These are phyloP conservation scores for Dendrocincla tyrannina DNA, from an alignment of 2,797 vertebrate species.

Conservation along the genomic window DNA sequence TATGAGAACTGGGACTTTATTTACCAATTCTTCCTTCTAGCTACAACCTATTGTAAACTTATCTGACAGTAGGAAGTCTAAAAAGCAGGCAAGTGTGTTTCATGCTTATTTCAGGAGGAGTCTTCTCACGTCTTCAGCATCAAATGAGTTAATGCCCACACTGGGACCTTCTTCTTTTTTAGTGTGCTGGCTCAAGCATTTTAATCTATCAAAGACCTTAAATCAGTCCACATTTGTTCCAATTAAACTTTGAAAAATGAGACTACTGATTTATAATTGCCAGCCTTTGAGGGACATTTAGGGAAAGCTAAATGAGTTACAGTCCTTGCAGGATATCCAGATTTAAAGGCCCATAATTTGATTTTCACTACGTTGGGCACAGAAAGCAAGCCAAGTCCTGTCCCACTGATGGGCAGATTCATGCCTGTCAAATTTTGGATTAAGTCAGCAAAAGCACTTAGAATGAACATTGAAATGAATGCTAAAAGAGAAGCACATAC, in stretches of 20 bases:
- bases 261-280: background rate
- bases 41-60: background rate
- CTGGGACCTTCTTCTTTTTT: background rate
- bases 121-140: background rate
- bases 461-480: background rate
- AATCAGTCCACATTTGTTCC: background rate
- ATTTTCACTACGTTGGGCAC: background rate
- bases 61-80: background rate
- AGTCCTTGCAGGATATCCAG: background rate
- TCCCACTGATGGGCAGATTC: background rate
- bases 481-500: background rate
- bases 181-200: background rate
- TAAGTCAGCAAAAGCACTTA: constrained; percentile 1
- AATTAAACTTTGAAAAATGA: constrained; percentile 11
- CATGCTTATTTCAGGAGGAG: background rate
- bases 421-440: background rate
- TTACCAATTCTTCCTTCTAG: background rate
- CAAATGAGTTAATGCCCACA: background rate
- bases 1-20: background rate
- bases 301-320: background rate
- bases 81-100: background rate
- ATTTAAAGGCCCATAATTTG: background rate
- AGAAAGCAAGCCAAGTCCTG: background rate
- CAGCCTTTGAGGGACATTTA: background rate
- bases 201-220: background rate